These are phyloP conservation scores for Spongilla lacustris DNA, from an alignment of 37 sponge, comb jelly and placozoan species.

Conservation along the genomic window DNA sequence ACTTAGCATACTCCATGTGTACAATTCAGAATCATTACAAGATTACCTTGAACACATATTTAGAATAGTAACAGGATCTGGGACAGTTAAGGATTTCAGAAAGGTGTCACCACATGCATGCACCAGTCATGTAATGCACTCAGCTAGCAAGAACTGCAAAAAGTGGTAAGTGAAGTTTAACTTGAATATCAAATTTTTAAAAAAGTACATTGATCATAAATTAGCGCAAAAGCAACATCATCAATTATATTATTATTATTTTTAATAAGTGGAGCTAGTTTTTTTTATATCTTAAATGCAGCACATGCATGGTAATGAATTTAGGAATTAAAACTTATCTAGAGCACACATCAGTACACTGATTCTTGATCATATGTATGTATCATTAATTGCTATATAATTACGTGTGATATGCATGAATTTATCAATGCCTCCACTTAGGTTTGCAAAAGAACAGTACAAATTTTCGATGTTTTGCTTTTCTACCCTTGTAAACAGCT, in stretches of 20 bases:
- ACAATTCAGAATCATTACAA: not conserved
- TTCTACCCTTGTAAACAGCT: conserved; percentile 1
- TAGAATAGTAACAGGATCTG: conserved; percentile 2
- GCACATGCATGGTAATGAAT: no score
- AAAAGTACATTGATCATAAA: no score
- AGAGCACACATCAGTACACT: no score
- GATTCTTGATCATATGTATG: no score
- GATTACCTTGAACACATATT: conserved; percentile 3
- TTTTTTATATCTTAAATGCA: no score
- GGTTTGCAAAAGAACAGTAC: not conserved
- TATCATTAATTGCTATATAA: no score
- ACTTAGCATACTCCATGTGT: conserved; percentile 4
- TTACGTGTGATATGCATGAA: not conserved
- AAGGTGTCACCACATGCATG: not conserved
- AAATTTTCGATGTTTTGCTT: conserved; percentile 11
- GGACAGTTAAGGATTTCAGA: not conserved
- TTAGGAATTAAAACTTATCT: no score
- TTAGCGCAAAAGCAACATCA: no score
- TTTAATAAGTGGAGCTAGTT: no score
- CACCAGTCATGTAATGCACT: conserved; percentile 17
- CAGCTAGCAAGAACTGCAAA: not conserved
- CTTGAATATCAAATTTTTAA: no score
- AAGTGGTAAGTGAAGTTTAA: not conserved
- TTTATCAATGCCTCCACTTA: not conserved
- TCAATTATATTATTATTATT: no score